phyloP scores from a whole-genome alignment of 2,797 vertebrate genomes.

The Sphenopsis melanotis region DNA sequence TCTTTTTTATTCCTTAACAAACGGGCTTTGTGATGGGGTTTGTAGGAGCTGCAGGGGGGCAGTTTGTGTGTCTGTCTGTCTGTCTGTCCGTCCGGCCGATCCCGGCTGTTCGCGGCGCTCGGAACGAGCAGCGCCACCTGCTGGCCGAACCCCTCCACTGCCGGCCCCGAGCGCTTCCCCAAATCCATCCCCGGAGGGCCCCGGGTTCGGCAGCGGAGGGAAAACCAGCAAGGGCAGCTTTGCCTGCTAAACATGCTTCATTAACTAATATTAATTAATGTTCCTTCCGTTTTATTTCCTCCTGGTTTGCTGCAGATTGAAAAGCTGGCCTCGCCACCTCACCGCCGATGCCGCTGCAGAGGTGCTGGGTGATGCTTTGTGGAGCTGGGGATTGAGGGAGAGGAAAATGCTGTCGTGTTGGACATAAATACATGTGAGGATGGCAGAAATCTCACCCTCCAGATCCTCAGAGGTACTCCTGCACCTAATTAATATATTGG shows the following conservation, averaged over 20 bases:
- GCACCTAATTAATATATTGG: not conserved
- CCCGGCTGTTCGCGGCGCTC: not conserved
- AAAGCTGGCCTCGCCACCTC: not conserved
- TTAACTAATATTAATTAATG: not conserved
- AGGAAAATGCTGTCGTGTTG: not conserved
- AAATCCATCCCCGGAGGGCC: not conserved
- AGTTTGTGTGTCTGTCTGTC: not conserved
- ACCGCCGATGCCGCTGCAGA: not conserved
- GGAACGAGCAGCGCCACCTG: conserved; percentile 19
- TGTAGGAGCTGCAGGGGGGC: rapidly evolving
- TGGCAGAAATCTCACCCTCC: not conserved
- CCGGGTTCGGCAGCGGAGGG: not conserved
- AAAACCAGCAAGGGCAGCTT: not conserved
- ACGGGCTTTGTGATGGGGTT: too few species aligned
- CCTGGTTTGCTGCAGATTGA: not conserved
- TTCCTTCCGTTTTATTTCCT: too few species aligned
- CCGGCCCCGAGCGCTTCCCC: not conserved
- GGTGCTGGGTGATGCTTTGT: not conserved
- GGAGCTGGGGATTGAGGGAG: not conserved
- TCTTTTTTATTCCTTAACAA: not conserved
- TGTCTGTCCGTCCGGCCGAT: rapidly evolving
- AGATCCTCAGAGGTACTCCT: not conserved
- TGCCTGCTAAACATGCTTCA: not conserved
- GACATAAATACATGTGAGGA: not conserved
- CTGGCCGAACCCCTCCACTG: not conserved